These are phyloP conservation scores for Passer domesticus DNA, from an alignment of 2,113 vertebrate species.

Conservation along the genomic window DNA sequence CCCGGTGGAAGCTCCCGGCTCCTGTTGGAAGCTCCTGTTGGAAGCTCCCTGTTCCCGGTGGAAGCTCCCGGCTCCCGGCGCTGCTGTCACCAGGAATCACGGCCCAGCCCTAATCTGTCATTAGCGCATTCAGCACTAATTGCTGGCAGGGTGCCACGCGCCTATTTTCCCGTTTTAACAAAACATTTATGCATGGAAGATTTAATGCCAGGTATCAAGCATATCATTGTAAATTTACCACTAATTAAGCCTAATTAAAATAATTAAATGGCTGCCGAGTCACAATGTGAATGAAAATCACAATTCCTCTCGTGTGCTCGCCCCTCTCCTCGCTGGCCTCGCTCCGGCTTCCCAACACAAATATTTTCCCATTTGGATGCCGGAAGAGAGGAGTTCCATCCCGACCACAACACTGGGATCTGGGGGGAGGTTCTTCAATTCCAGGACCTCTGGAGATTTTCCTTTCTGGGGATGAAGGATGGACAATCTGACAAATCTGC, in stretches of 20 bases:
- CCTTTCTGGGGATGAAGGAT: constrained; percentile 82
- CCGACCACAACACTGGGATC: constrained; percentile 76
- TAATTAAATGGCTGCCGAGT: constrained; percentile 89
- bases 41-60: fast-evolving
- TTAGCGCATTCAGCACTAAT: constrained; percentile 86
- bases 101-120: constrained; percentile 78
- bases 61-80: constrained; percentile 50
- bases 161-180: constrained; percentile 83
- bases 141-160: constrained; percentile 83
- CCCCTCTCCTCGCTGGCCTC: constrained; percentile 29
- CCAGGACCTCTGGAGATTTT: constrained; percentile 79
- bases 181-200: constrained; percentile 95
- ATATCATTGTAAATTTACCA: constrained; percentile 95
- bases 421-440: constrained; percentile 74
- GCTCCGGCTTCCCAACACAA: background rate
- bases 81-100: constrained; percentile 79
- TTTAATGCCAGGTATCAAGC: constrained; percentile 96
- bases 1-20: fast-evolving
- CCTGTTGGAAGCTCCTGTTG: no score
- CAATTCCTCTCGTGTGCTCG: constrained; percentile 62
- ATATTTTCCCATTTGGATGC: background rate
- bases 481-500: constrained; percentile 88
- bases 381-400: constrained; percentile 72
- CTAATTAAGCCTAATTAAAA: constrained; percentile 99
- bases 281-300: constrained; percentile 81